Evolutionary conservation across 2,113 vertebrate genomes (phyloP).

Genomic region (pig (Sus scrofa)): T2T-Sscrofa CM000820.6:50181001-50181500

Average conservation of each 20-base stretch:
- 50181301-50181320: slow-evolving; percentile 32
- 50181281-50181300: slow-evolving; percentile 45
- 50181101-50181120: slow-evolving; percentile 36
- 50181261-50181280: slow-evolving; percentile 44
- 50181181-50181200: slow-evolving; percentile 34
- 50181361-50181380: not conserved
- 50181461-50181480: slow-evolving; percentile 57
- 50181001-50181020: no score
- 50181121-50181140: not conserved
- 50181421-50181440: slow-evolving; percentile 6
- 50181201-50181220: not conserved
- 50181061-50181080: not conserved
- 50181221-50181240: slow-evolving; percentile 11
- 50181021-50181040: no score
- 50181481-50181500: not conserved
- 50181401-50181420: not conserved
- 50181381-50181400: not conserved
- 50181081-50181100: slow-evolving; percentile 1
- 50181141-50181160: not conserved
- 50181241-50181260: not conserved
- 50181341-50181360: not conserved
- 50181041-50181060: slow-evolving; percentile 2
- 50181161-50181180: not conserved
- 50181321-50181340: slow-evolving; percentile 36
- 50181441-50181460: not conserved